Evolutionary conservation across 2,797 vertebrate genomes (phyloP).

Genomic region (Spheniscus humboldti): DNA sequence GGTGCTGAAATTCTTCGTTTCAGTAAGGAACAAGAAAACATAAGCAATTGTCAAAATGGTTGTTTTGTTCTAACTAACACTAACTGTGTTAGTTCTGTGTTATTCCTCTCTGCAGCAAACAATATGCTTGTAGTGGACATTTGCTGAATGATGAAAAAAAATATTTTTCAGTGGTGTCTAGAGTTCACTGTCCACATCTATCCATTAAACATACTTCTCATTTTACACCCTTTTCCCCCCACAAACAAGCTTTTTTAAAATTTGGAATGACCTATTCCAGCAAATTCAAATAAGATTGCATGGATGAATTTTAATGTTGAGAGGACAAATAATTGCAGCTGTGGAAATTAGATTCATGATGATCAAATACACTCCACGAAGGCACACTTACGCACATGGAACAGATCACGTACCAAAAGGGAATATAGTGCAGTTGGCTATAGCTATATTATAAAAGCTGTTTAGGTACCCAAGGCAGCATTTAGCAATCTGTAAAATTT

Average conservation of each 20-base stretch:
- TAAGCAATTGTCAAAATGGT: not conserved
- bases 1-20: not conserved
- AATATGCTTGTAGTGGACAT: not conserved
- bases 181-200: not conserved
- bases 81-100: not conserved
- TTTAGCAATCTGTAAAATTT: not conserved
- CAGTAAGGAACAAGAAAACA: not conserved
- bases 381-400: not conserved
- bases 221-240: not conserved
- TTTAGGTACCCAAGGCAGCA: fast-evolving
- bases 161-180: not conserved
- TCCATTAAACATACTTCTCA: not conserved
- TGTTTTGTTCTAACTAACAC: not conserved
- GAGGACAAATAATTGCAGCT: not conserved
- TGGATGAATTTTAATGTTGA: not conserved
- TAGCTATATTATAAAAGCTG: not conserved
- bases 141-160: not conserved
- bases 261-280: not conserved
- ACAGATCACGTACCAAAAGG: not conserved
- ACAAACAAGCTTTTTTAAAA: not conserved
- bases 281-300: not conserved
- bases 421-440: not conserved
- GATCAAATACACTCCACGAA: not conserved
- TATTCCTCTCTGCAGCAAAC: not conserved
- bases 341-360: not conserved